These are phyloP conservation scores for Eustalomyia histrio DNA, from an alignment of 2,888 invertebrate genomes.

Conservation along the genomic window DNA sequence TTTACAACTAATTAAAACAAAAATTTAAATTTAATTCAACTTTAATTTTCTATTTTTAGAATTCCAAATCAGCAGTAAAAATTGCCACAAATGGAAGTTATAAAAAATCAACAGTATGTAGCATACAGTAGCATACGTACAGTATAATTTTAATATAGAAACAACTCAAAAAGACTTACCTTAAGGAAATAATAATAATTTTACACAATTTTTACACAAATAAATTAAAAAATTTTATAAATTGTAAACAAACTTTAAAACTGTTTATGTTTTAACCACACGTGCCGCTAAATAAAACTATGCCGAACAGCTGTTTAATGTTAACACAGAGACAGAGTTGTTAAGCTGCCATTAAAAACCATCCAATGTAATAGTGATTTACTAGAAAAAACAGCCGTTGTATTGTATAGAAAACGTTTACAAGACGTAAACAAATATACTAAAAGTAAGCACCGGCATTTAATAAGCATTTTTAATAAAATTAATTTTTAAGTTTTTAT, in stretches of 20 bases:
- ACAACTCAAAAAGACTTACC: slow-evolving; percentile 25
- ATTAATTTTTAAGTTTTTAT: background rate
- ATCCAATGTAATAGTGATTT: slow-evolving; percentile 6
- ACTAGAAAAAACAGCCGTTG: background rate
- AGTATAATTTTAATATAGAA: background rate
- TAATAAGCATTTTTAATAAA: background rate
- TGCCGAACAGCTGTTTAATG: slow-evolving; percentile 30
- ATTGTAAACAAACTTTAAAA: slow-evolving; percentile 44
- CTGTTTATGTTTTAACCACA: slow-evolving; percentile 35
- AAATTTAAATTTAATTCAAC: no score
- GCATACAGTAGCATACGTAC: slow-evolving; percentile 54
- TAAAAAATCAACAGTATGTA: slow-evolving; percentile 40
- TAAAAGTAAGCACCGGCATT: slow-evolving; percentile 36
- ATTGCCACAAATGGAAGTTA: background rate
- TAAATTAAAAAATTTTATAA: slow-evolving; percentile 14
- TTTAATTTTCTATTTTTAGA: slow-evolving; percentile 7
- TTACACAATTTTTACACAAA: slow-evolving; percentile 33
- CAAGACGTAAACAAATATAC: slow-evolving; percentile 31
- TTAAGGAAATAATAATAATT: background rate
- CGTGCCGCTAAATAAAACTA: slow-evolving; percentile 28
- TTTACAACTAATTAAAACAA: no score
- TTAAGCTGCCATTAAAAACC: background rate
- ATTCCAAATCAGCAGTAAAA: background rate
- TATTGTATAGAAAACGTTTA: slow-evolving; percentile 45
- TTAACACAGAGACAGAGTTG: slow-evolving; percentile 33